Base-by-base conservation (phyloP, 2,797 vertebrate species). In the Xerus rutilus region DNA sequence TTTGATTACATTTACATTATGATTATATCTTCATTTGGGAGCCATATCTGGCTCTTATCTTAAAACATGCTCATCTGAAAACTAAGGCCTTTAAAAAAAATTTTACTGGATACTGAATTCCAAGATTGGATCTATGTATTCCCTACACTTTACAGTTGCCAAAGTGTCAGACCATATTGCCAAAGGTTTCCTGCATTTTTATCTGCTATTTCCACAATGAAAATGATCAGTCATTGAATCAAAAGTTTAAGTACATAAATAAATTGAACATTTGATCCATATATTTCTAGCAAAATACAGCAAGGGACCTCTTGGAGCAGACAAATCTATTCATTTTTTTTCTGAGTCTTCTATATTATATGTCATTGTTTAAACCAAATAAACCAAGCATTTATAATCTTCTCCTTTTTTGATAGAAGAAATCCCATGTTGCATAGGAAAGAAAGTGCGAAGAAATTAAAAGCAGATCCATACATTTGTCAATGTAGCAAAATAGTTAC, bases 141-240 rank as follows among this genome's bases (percentile, higher is more conserved):
- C 13, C 54, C 70, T 54, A 35, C 32, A 45, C 30, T 54, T 83
- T 67, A 69, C 15, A 43, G 23, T 73, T 73, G 52, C 52, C 84
- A 83, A 73, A 49, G 30, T 88, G n/a, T 65, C 32, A 72, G 72
- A 20, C 32, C 39, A 57, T 67, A n/a, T 67, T 72, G 52, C 45
- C 67, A 91, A 94, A 97, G 14, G 3, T 69, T 93, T n/a, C 65
- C 28, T 93, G 87, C 35, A 72, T 93, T 93, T 97, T 95, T 83
- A 92, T 72, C 69, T 91, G 30, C 54, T 69, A 49, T 95, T 91
- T 91, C 57, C 65, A 86, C 78, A 81, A 92, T 49, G 86, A 87
- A 78, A 74, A 32, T 59, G 83, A 76, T 18, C 1, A 49, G 2
- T 57, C 94, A 96, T 54, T 73, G 47, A 92, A 70, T 91, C 62